Conservation (phyloP, 2,888 invertebrate species). For the Drosophila siamana region DNA sequence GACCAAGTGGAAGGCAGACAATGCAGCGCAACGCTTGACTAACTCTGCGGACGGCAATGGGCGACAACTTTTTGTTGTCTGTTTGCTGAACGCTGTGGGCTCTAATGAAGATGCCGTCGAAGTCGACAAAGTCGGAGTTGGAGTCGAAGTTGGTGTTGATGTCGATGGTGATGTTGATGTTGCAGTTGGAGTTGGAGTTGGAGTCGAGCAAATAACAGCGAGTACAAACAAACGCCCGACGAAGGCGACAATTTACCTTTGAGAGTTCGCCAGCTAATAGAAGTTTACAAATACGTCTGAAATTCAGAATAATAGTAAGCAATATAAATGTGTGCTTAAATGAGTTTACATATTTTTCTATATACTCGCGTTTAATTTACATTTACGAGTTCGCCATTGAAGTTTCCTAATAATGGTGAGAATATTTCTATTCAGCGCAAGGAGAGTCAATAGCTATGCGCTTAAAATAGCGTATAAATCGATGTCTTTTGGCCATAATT, state of each 20-base stretch:
- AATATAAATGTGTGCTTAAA: not conserved
- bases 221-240: constrained; percentile 15
- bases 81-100: constrained; percentile 36
- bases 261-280: not conserved
- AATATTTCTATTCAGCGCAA: not conserved
- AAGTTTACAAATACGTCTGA: not conserved
- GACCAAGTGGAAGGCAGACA: constrained; percentile 43
- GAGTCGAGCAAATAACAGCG: constrained; percentile 43
- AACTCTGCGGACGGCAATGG: constrained; percentile 55
- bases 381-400: not conserved
- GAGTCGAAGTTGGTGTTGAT: constrained; percentile 7
- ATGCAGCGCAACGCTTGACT: constrained; percentile 64
- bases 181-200: constrained; percentile 15
- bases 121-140: constrained; percentile 7
- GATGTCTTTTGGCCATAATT: not conserved
- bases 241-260: constrained; percentile 14
- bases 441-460: not conserved
- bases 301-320: not conserved
- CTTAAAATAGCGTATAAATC: not conserved
- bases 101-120: constrained; percentile 73
- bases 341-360: not conserved
- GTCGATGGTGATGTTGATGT: constrained; percentile 18
- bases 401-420: not conserved
- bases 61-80: constrained; percentile 39
- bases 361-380: not conserved